Evolutionary conservation across 2,888 invertebrate genomes (phyloP).

Genomic region (Xanthia togata): DNA sequence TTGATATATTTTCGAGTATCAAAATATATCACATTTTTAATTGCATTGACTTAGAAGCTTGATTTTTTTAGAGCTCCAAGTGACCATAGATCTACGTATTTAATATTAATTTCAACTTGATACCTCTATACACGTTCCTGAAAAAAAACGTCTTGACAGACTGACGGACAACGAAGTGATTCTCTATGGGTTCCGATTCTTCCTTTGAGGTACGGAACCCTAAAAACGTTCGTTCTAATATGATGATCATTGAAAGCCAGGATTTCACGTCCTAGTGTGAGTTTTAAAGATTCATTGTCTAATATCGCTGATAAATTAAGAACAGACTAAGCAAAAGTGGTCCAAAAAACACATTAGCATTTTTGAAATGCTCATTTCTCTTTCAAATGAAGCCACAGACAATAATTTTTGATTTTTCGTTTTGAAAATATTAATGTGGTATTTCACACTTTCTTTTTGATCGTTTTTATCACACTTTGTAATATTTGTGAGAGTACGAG

Average conservation of each 20-base stretch:
- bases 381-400: conserved; percentile 14
- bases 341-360: conserved; percentile 35
- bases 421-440: conserved; percentile 41
- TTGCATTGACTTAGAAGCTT: too few relatives aligned
- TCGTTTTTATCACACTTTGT: conserved; percentile 11
- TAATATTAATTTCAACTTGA: too few relatives aligned
- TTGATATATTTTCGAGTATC: too few relatives aligned
- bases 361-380: conserved; percentile 32
- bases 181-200: too few relatives aligned
- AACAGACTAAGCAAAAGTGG: not conserved
- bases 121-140: too few relatives aligned
- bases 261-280: conserved; percentile 7
- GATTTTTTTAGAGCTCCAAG: too few relatives aligned
- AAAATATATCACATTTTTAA: too few relatives aligned
- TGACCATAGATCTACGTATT: too few relatives aligned
- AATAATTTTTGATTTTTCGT: conserved; percentile 12
- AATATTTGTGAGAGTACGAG: not conserved
- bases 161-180: too few relatives aligned
- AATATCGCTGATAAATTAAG: not conserved
- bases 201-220: too few relatives aligned
- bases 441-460: conserved; percentile 34
- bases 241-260: not conserved
- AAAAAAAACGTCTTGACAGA: too few relatives aligned
- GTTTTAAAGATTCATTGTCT: not conserved
- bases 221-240: not conserved